phyloP scores from a whole-genome alignment of 2,113 vertebrate genomes.

The Syngnathoides biaculeatus region DNA sequence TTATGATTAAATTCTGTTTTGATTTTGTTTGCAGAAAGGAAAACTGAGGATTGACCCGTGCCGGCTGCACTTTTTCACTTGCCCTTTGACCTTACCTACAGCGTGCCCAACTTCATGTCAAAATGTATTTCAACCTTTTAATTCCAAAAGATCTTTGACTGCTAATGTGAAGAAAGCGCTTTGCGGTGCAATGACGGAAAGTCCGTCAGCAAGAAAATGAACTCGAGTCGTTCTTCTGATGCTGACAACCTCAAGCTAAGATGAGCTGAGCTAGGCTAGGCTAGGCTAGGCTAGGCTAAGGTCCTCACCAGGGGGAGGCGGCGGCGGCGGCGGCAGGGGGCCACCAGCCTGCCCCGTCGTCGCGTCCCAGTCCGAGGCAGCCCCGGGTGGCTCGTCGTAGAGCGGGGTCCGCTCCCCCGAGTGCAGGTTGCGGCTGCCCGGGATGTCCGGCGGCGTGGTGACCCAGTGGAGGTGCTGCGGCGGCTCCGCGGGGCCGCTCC shows the following conservation, averaged over 20 bases:
- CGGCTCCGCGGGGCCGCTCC: slow-evolving; percentile 73
- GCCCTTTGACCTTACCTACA: too few relatives aligned
- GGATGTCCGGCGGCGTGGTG: slow-evolving; percentile 89
- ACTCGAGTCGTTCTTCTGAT: too few relatives aligned
- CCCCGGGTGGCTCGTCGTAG: slow-evolving; percentile 65
- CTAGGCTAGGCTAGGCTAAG: not conserved
- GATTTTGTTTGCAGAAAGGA: too few relatives aligned
- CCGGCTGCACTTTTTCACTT: too few relatives aligned
- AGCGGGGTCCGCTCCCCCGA: slow-evolving; percentile 82
- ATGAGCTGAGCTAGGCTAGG: not conserved
- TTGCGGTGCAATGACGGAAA: too few relatives aligned
- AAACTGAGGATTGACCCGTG: too few relatives aligned
- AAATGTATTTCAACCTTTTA: too few relatives aligned
- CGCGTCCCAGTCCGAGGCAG: slow-evolving; percentile 50
- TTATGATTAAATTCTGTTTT: too few relatives aligned
- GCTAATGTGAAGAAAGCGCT: too few relatives aligned
- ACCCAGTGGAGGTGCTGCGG: slow-evolving; percentile 84
- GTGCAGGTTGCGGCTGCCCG: slow-evolving; percentile 91
- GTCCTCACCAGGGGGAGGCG: slow-evolving; percentile 61
- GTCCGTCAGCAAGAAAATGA: too few relatives aligned
- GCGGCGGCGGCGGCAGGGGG: slow-evolving; percentile 34
- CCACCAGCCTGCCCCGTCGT: slow-evolving; percentile 61
- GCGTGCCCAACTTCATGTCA: too few relatives aligned
- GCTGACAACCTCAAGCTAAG: not conserved
- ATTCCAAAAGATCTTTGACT: too few relatives aligned